Conservation (phyloP, 2,888 invertebrate species). For the Zygogramma bicolorata region DNA sequence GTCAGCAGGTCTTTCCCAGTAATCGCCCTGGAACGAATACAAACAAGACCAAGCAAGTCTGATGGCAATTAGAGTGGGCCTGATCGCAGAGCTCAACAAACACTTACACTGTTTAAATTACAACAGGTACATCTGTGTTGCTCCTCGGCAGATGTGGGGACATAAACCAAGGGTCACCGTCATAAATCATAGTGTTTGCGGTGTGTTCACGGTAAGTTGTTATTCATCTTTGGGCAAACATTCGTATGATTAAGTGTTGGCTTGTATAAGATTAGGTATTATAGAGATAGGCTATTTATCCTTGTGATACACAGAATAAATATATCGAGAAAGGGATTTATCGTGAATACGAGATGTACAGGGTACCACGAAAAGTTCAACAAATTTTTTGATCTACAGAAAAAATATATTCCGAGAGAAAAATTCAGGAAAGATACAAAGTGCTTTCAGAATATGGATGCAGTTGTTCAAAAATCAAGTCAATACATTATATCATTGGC, state of each 20-base stretch:
- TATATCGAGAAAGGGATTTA: background rate
- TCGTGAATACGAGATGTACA: too few species aligned
- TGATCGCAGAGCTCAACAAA: background rate
- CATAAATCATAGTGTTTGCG: slow-evolving; percentile 6
- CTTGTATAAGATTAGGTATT: background rate
- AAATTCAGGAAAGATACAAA: too few species aligned
- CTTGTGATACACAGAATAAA: background rate
- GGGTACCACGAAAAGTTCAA: too few species aligned
- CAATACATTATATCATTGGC: too few species aligned
- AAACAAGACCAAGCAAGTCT: background rate
- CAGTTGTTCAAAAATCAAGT: too few species aligned
- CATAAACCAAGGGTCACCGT: background rate
- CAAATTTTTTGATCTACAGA: too few species aligned
- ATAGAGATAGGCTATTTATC: background rate
- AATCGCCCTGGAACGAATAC: background rate
- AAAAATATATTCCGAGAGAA: too few species aligned
- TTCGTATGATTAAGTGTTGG: background rate
- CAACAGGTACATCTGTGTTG: slow-evolving; percentile 11
- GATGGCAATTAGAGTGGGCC: background rate
- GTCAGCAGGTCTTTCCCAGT: background rate
- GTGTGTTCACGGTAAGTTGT: slow-evolving; percentile 1
- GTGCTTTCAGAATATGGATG: too few species aligned
- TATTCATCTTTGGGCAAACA: background rate
- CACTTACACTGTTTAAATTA: background rate
- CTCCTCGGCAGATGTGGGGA: slow-evolving; percentile 1